phyloP scores from a whole-genome alignment of 2,113 vertebrate species.

The Sinocyclocheilus anshuiensis region DNA sequence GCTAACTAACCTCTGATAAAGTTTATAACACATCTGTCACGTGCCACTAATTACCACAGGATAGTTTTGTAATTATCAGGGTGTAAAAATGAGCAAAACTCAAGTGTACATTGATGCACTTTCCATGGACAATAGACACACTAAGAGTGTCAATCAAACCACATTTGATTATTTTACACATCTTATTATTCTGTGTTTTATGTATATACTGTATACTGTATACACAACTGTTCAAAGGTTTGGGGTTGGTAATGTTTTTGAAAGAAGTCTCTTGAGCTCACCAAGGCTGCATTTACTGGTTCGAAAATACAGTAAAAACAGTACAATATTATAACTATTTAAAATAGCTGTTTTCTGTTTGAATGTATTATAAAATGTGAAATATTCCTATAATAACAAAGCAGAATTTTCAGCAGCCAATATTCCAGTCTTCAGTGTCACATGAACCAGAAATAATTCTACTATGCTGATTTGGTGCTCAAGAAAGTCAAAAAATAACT shows the following conservation, averaged over 20 bases:
- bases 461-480: not conserved
- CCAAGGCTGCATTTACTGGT: not conserved
- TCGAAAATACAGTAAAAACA: not conserved
- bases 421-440: not conserved
- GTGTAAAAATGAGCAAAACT: not conserved
- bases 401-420: not conserved
- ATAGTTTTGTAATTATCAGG: not conserved
- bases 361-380: not conserved
- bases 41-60: not conserved
- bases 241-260: not conserved
- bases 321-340: not conserved
- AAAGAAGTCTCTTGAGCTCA: not conserved
- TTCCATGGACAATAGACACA: not conserved
- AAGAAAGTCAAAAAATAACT: not conserved
- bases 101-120: not conserved
- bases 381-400: not conserved
- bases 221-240: not conserved
- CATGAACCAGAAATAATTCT: not conserved
- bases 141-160: not conserved
- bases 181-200: not conserved
- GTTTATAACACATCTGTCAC: not conserved
- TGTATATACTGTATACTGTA: not conserved
- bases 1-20: not conserved
- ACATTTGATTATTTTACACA: not conserved
- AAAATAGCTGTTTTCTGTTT: not conserved